Evolutionary conservation across 2,113 vertebrate species (phyloP).

Genomic region (Malurus cyaneus): DNA sequence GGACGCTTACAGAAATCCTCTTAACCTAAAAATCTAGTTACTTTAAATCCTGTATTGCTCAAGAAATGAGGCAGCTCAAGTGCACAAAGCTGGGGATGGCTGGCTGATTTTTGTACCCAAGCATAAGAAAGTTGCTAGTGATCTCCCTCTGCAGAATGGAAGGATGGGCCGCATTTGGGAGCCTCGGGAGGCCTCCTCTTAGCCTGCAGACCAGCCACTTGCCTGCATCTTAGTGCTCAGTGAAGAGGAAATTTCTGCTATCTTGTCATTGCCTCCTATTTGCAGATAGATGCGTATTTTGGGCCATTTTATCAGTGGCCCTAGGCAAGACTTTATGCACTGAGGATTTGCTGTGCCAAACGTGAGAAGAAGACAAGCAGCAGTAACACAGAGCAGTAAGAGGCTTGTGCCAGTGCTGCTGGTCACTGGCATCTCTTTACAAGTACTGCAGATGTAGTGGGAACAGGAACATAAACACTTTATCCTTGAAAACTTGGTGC

Average conservation of each 20-base stretch:
- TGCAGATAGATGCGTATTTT: not conserved
- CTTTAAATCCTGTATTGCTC: not conserved
- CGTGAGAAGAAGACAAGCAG: not conserved
- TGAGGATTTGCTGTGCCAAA: rapidly evolving
- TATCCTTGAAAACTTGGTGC: not conserved
- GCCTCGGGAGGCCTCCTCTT: rapidly evolving
- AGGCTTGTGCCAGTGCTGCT: not conserved
- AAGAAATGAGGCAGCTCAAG: not conserved
- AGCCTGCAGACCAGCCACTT: not conserved
- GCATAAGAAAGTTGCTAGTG: not conserved
- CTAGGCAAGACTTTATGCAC: not conserved
- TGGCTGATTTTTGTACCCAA: not conserved
- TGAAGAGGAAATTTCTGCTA: not conserved
- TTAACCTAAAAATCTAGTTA: not conserved
- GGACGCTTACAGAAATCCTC: not conserved
- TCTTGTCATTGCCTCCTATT: not conserved
- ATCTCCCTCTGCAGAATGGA: not conserved
- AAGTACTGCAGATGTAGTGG: not conserved
- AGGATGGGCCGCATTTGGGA: not conserved
- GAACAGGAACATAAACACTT: not conserved
- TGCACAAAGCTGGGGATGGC: not conserved
- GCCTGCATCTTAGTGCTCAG: not conserved
- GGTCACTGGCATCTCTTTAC: not conserved
- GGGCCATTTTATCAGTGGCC: not conserved
- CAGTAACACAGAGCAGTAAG: not conserved